phyloP scores from a whole-genome alignment of 2,888 invertebrate genomes.

The Octodonta nipae region DNA sequence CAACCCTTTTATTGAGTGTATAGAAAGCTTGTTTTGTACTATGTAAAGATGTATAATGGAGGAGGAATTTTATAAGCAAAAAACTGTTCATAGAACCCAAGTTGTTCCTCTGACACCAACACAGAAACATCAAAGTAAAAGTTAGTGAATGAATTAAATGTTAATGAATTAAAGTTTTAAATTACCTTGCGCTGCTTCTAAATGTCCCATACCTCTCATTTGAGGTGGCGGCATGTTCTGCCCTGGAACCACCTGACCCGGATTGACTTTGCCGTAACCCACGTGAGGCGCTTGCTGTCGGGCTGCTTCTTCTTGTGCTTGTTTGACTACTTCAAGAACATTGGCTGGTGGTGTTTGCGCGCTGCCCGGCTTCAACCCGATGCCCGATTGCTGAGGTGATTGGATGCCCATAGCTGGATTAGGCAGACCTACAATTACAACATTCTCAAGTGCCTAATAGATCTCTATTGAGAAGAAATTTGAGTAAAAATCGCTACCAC shows the following conservation, averaged over 20 bases:
- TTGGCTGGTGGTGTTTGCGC: constrained; percentile 64
- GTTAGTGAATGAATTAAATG: neutral
- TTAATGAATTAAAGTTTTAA: too few species aligned
- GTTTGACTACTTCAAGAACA: constrained; percentile 53
- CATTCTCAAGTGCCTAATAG: too few species aligned
- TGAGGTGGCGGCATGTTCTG: constrained; percentile 48
- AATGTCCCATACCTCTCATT: constrained; percentile 34
- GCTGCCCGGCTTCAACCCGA: constrained; percentile 41
- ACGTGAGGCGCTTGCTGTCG: constrained; percentile 70
- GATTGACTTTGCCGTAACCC: constrained; percentile 61
- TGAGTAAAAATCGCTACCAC: too few species aligned
- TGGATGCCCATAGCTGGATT: constrained; percentile 39
- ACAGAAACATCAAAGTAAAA: neutral
- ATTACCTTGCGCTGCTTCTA: constrained; percentile 34
- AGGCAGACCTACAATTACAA: constrained; percentile 30
- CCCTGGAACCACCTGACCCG: constrained; percentile 39
- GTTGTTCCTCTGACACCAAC: too few species aligned
- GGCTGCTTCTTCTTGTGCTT: constrained; percentile 83
- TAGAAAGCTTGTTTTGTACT: too few species aligned
- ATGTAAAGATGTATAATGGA: too few species aligned
- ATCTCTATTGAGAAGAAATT: too few species aligned
- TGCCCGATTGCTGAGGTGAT: constrained; percentile 33
- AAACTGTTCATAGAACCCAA: too few species aligned
- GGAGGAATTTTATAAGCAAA: too few species aligned
- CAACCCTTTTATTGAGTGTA: too few species aligned